Evolutionary conservation across 2,888 invertebrate genomes (phyloP), one percentile per base, ranked within the genome.

Genomic region (Blastobasis lacticolella): DNA sequence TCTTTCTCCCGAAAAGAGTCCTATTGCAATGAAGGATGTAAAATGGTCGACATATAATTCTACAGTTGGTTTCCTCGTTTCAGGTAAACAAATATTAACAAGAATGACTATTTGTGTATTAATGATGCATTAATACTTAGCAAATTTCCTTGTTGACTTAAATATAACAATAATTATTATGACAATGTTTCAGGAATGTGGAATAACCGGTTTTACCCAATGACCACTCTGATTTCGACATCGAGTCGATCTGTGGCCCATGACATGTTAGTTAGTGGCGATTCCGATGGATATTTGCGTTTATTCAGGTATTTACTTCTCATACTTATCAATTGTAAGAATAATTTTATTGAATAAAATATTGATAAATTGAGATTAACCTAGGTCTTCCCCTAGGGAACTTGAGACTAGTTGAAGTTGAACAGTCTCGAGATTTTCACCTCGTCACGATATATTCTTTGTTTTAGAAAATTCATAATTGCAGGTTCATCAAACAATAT

Each of bases 31-130:
- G 94, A 95, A 96, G 74, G 96, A 96, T 70, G 93, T 95, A 1
- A 95, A 95, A 78, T 97, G 96, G 96, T 91, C 94, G 58, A 94
- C 95, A 1, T 94, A 94, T 65, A 96, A 95, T 65, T 94, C 94
- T 46, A 95, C 95, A 0, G 94, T 97, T 45, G 96, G 96, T 53
- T 96, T 95, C 80, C 90, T 95, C 67, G 94, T 96, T 5, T 93
- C 95, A 61, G 96, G 96, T 94, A 81, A 76, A 77, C 43, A 67
- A 38, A 45, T 37, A 40, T 8, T 37, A 37, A 23, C 23, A 23
- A 23, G 23, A 23, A 23, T 23, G 23, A 23, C 23, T 23, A n/a
- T n/a, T n/a, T n/a, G n/a, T n/a, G n/a, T n/a, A n/a, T n/a, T n/a
- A n/a, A n/a, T n/a, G n/a, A n/a, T n/a, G 23, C 23, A 23, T 23